Evolutionary conservation across 2,888 invertebrate genomes (phyloP), one percentile per base, ranked within the genome.

Genomic region (Trimorus sp.): DNA sequence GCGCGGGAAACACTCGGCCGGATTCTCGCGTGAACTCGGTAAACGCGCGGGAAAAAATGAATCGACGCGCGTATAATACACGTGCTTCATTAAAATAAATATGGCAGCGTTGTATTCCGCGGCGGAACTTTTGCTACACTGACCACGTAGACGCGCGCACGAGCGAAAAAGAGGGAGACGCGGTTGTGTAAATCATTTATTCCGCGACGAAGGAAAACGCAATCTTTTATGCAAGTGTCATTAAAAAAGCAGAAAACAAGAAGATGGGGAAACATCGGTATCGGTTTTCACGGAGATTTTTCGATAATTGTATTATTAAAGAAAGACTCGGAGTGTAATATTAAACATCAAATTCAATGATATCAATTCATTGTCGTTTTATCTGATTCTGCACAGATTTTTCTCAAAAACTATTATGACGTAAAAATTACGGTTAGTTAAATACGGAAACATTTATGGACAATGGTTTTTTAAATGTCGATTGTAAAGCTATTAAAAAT

Each of bases 101-200:
- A 56, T 73, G 60, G 42, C 71, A 71, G 42, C 16, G 26, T 62
- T 71, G 53, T 26, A 4, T 71, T 62, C 54, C 36, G 12, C 45
- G 71, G 54, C 51, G 60, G 14, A 73, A 63, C 63, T 62, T 63
- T 73, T 56, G 63, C 56, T 63, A 73, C 54, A 73, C 63, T 36
- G 62, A 71, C 54, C 60, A 62, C 71, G 60, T 71, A 4, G 45
- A 37, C 11, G n/a, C 45, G 53, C n/a, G 26, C 1, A 4, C 26
- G 26, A 26, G 26, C 26, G 26, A 26, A 26, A 26, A 26, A 26
- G 26, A 26, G 26, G 26, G 26, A 26, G 37, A 62, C 62, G 36
- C 62, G 54, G 62, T 71, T 71, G 53, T 54, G 71, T 54, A 71
- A 71, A 70, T 59, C 51, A 70, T 70, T 70, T 59, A 70, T 70